Evolutionary conservation across 2,888 invertebrate species (phyloP).

Genomic region (Plagiodera versicolora): DNA sequence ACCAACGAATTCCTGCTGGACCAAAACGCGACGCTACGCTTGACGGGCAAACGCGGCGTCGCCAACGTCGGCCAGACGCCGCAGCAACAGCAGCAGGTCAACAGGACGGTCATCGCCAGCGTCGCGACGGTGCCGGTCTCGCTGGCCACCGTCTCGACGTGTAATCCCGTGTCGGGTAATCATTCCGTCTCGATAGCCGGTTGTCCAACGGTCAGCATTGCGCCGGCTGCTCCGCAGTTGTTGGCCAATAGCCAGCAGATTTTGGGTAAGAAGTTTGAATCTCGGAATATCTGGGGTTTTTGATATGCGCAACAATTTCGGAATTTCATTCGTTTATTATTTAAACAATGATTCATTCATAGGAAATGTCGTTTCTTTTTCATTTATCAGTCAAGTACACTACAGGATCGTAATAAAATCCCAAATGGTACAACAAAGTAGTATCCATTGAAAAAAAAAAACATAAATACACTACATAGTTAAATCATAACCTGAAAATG

Average conservation of each 20-base stretch:
- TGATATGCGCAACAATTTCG: too few relatives aligned
- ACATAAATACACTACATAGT: too few relatives aligned
- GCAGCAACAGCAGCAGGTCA: slow-evolving; percentile 48
- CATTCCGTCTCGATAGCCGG: slow-evolving; percentile 60
- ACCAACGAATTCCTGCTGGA: slow-evolving; percentile 78
- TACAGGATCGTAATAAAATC: too few relatives aligned
- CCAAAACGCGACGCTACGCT: slow-evolving; percentile 73
- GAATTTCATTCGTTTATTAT: too few relatives aligned
- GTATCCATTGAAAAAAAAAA: too few relatives aligned
- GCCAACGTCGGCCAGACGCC: slow-evolving; percentile 61
- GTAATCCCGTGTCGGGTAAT: slow-evolving; percentile 54
- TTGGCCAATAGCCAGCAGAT: slow-evolving; percentile 55
- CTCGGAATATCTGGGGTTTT: too few relatives aligned
- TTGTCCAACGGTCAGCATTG: slow-evolving; percentile 63
- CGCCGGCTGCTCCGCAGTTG: slow-evolving; percentile 56
- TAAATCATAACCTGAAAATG: too few relatives aligned
- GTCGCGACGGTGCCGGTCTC: slow-evolving; percentile 65
- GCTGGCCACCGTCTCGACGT: slow-evolving; percentile 62
- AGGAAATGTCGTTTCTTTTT: too few relatives aligned
- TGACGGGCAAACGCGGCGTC: slow-evolving; percentile 60
- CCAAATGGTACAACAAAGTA: too few relatives aligned
- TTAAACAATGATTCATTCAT: too few relatives aligned
- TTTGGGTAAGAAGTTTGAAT: slow-evolving; percentile 48
- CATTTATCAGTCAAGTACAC: too few relatives aligned
- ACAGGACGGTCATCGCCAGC: slow-evolving; percentile 62